phyloP scores from a whole-genome alignment of 2,888 invertebrate genomes.

The Hydraecia micacea region DNA sequence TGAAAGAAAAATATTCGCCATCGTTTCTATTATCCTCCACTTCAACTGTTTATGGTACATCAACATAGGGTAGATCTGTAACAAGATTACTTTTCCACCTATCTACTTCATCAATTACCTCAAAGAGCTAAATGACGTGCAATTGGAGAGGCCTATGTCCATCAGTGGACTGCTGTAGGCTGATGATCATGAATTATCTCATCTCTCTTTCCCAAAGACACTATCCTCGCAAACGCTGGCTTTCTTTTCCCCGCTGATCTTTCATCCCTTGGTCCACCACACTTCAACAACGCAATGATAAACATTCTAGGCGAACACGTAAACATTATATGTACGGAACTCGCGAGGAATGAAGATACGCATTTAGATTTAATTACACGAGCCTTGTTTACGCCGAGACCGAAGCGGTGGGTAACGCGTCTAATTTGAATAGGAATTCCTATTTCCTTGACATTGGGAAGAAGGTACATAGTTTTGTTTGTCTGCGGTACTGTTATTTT shows the following conservation, averaged over 20 bases:
- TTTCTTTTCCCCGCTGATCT: background rate
- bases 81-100: background rate
- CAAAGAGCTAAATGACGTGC: background rate
- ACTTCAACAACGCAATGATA: slow-evolving; percentile 37
- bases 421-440: slow-evolving; percentile 59
- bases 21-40: background rate
- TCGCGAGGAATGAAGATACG: slow-evolving; percentile 56
- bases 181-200: background rate
- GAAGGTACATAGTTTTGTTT: slow-evolving; percentile 21
- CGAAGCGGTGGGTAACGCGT: slow-evolving; percentile 17
- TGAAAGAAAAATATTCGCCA: background rate
- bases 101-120: background rate
- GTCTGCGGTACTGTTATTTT: slow-evolving; percentile 21
- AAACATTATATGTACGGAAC: slow-evolving; percentile 60
- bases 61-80: background rate
- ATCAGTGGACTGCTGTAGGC: background rate
- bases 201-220: background rate
- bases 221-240: background rate
- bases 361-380: slow-evolving; percentile 66
- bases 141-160: background rate
- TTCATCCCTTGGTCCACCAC: slow-evolving; percentile 4
- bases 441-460: slow-evolving; percentile 49
- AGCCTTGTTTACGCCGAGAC: slow-evolving; percentile 45
- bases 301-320: slow-evolving; percentile 56
- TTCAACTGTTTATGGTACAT: background rate